Percentiles rank a stretch among this genome's conserved stretches.
phyloP scores from a whole-genome alignment of 2,888 invertebrate genomes.

The Agrenia bidenticulata region DNA sequence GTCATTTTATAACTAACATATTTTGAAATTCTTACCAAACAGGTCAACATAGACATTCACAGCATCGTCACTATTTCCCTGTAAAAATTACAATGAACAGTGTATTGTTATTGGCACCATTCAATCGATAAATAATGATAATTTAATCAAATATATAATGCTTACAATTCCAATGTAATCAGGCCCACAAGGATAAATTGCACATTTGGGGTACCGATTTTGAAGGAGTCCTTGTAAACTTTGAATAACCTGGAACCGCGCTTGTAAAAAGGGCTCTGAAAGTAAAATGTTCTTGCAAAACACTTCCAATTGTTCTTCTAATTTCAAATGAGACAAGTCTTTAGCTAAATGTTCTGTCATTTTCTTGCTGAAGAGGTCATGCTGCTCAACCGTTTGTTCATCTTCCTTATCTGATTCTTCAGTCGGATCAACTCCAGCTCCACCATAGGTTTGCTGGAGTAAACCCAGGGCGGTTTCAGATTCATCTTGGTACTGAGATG shows the following conservation, averaged over 20 bases:
- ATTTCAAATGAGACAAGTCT: neutral
- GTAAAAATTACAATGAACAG: no score
- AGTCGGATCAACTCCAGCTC: neutral
- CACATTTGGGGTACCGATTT: slow-evolving; percentile 11
- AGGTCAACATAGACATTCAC: slow-evolving; percentile 13
- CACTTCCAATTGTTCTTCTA: slow-evolving; percentile 18
- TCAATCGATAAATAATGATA: no score
- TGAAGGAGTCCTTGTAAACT: slow-evolving; percentile 1
- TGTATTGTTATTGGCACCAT: no score
- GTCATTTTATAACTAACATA: no score
- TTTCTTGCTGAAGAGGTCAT: slow-evolving; percentile 15
- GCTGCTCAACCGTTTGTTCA: neutral
- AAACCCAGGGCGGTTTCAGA: neutral
- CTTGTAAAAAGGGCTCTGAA: slow-evolving; percentile 5
- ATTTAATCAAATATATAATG: no score
- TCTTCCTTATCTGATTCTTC: slow-evolving; percentile 6
- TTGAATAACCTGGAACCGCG: neutral
- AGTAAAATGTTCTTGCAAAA: slow-evolving; percentile 18
- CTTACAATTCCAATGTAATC: slow-evolving; percentile 14
- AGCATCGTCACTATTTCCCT: slow-evolving; percentile 10
- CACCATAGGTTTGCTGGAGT: slow-evolving; percentile 5
- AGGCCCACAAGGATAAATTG: slow-evolving; percentile 13
- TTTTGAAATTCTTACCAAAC: slow-evolving; percentile 18
- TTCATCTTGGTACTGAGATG: slow-evolving; percentile 11
- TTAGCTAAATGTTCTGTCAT: slow-evolving; percentile 14